These are phyloP conservation scores for Lamellibrachia satsuma DNA, from an alignment of 2,888 invertebrate genomes.

Conservation along the genomic window DNA sequence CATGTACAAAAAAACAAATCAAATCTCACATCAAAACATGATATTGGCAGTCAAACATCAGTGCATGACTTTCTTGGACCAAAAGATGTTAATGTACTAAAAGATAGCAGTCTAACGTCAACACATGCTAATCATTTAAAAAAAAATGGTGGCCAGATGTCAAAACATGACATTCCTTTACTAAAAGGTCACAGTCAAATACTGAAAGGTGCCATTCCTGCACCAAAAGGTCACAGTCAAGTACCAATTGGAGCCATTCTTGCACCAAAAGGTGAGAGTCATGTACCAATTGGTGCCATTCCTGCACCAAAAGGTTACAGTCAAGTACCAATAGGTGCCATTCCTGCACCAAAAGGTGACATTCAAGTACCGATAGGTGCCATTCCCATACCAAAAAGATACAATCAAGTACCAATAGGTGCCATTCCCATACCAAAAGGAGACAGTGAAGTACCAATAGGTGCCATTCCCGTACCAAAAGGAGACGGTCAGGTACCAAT, in stretches of 20 bases:
- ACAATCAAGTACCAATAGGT: not conserved
- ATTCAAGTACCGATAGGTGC: too few relatives aligned
- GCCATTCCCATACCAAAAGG: not conserved
- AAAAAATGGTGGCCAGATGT: not conserved
- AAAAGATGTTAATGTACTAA: not conserved
- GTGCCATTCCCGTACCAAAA: not conserved
- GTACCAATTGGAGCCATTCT: not conserved
- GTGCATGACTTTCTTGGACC: not conserved
- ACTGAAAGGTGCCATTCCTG: not conserved
- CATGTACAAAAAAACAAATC: not conserved
- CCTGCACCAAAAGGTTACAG: too few relatives aligned
- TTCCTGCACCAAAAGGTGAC: too few relatives aligned
- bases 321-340: too few relatives aligned
- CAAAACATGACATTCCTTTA: not conserved
- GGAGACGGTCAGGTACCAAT: not conserved
- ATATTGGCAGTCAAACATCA: too few relatives aligned
- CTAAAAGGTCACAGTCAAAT: not conserved
- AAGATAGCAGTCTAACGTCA: not conserved
- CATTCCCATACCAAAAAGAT: too few relatives aligned
- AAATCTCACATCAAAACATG: too few relatives aligned
- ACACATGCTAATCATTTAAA: not conserved
- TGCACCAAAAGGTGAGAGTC: too few relatives aligned
- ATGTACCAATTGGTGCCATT: too few relatives aligned
- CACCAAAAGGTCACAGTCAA: not conserved
- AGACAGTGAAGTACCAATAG: not conserved